Conservation (phyloP, 2,797 vertebrate genomes). For the Helarctos malayanus region DNA sequence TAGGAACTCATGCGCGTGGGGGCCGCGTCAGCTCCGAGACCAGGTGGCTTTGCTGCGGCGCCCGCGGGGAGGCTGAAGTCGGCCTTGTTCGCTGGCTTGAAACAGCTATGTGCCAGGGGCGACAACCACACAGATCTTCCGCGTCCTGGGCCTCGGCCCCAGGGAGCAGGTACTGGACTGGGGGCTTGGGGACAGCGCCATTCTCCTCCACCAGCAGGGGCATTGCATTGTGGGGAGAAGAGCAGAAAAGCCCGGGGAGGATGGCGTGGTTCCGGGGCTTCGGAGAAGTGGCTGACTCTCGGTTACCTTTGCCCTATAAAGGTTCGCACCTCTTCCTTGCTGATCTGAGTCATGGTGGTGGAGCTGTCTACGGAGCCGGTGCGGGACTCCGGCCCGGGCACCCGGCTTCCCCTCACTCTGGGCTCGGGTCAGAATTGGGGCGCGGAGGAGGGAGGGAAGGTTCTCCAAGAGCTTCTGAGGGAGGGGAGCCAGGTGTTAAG, state of each 20-base stretch:
- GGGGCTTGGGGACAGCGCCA: conserved; percentile 92
- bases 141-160: conserved; percentile 93
- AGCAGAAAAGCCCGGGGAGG: neutral
- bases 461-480: neutral
- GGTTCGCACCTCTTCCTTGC: neutral
- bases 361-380: neutral
- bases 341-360: neutral
- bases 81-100: conserved; percentile 98
- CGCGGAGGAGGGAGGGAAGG: neutral
- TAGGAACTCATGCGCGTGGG: conserved; percentile 96
- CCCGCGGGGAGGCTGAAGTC: conserved; percentile 99
- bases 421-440: neutral
- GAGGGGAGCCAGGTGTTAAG: neutral
- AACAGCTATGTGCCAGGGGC: conserved; percentile 98
- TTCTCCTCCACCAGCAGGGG: conserved; percentile 93
- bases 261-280: neutral
- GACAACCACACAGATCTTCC: conserved; percentile 98
- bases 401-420: neutral
- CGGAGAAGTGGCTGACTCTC: neutral
- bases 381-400: neutral
- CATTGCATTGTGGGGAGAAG: neutral
- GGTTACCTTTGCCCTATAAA: neutral
- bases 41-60: conserved; percentile 94
- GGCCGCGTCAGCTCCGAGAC: conserved; percentile 97
- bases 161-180: conserved; percentile 93